Conservation (phyloP, 2,113 vertebrate species). For the Polypterus bichir region DNA sequence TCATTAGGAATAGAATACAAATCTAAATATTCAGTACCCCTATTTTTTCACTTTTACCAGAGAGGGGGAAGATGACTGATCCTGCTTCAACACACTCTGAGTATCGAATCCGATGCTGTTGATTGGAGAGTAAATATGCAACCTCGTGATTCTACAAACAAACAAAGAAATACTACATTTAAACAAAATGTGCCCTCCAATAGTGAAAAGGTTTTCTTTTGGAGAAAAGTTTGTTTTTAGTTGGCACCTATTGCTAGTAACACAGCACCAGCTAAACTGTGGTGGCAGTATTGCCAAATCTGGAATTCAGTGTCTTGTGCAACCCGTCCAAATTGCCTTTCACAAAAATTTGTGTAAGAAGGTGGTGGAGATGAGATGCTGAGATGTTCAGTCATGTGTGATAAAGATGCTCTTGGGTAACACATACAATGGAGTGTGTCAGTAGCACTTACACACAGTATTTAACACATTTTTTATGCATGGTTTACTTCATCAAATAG, state of each 20-base stretch:
- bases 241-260: background rate
- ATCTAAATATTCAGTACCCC: background rate
- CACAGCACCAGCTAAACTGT: background rate
- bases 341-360: no score
- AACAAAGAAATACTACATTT: slow-evolving; percentile 11
- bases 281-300: no score
- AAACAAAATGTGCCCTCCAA: background rate
- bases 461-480: no score
- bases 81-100: slow-evolving; percentile 65
- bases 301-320: no score
- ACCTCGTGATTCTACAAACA: slow-evolving; percentile 60
- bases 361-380: no score
- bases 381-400: no score
- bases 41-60: slow-evolving; percentile 47
- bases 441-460: no score
- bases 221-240: background rate
- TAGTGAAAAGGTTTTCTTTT: background rate
- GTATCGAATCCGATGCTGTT: slow-evolving; percentile 65
- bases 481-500: no score
- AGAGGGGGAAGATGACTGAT: slow-evolving; percentile 71
- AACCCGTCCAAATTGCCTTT: no score
- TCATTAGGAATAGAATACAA: no score
- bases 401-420: no score
- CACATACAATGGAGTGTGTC: no score
- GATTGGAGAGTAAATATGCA: slow-evolving; percentile 42